Evolutionary conservation across 2,113 vertebrate genomes (phyloP).

Genomic region (Serinus canaria): DNA sequence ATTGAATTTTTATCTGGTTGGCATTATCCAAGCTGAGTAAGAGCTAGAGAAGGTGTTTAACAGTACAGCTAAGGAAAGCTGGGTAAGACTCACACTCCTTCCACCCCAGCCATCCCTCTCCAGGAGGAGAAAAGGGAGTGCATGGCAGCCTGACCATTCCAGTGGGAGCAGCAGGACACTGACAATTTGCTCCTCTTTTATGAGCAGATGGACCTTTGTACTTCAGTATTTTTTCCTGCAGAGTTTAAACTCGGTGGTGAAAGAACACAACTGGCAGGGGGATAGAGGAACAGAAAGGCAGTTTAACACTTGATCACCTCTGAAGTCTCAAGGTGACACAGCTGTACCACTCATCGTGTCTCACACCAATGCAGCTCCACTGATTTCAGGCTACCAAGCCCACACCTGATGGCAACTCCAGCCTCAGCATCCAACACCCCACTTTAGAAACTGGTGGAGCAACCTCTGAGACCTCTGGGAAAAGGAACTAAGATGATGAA

Average conservation of each 20-base stretch:
- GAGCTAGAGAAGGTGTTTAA: not conserved
- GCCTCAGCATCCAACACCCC: not conserved
- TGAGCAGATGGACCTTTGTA: not conserved
- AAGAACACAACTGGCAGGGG: not conserved
- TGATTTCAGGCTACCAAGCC: not conserved
- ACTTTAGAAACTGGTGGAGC: not conserved
- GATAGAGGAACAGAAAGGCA: not conserved
- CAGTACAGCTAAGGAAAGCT: not conserved
- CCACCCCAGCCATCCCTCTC: not conserved
- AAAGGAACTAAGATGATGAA: not conserved
- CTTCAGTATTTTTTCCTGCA: not conserved
- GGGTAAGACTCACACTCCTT: rapidly evolving
- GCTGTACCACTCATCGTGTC: not conserved
- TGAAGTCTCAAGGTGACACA: not conserved
- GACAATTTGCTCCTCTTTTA: not conserved
- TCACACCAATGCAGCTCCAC: not conserved
- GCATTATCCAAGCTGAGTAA: not conserved
- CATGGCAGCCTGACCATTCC: rapidly evolving
- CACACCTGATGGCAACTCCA: not conserved
- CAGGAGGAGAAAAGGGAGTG: not conserved
- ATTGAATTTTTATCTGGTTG: not conserved
- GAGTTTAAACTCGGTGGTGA: not conserved
- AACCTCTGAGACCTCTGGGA: not conserved
- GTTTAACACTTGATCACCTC: not conserved
- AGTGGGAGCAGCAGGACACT: not conserved